A percentile compares a stretch with the other conserved stretches of the same genome.
Conservation (phyloP, 2,888 invertebrate genomes). For the Ectemnius cavifrons region DNA sequence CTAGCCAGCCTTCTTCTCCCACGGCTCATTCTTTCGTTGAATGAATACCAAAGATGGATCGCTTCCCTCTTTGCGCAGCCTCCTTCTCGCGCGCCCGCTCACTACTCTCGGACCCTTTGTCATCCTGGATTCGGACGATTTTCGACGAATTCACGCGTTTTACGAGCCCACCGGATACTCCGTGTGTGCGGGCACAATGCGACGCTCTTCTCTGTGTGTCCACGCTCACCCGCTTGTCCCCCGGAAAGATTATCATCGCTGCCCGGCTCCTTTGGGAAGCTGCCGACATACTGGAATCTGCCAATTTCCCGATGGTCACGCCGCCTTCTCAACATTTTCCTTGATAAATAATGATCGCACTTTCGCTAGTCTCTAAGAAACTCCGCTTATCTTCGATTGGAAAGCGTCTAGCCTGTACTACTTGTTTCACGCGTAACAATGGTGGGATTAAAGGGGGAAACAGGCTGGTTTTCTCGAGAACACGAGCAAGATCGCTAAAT, state of each 20-base stretch:
- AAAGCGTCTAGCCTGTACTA: background rate
- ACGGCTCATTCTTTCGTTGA: slow-evolving; percentile 69
- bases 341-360: slow-evolving; percentile 17
- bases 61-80: slow-evolving; percentile 64
- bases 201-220: background rate
- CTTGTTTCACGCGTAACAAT: background rate
- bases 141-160: slow-evolving; percentile 70
- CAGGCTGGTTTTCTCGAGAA: background rate
- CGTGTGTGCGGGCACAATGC: slow-evolving; percentile 52
- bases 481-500: background rate
- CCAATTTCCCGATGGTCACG: slow-evolving; percentile 29
- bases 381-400: background rate
- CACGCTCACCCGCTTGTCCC: slow-evolving; percentile 10
- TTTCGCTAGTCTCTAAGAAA: background rate
- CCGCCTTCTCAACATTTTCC: slow-evolving; percentile 20
- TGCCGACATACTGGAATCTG: background rate
- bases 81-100: slow-evolving; percentile 15
- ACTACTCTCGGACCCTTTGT: slow-evolving; percentile 58
- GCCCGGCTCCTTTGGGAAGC: background rate
- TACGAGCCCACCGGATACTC: slow-evolving; percentile 47
- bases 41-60: slow-evolving; percentile 75
- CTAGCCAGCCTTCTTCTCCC: slow-evolving; percentile 51
- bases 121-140: slow-evolving; percentile 64
- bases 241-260: slow-evolving; percentile 29
- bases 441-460: background rate